phyloP scores from a whole-genome alignment of 2,797 vertebrate species.

The Mus caroli region DNA sequence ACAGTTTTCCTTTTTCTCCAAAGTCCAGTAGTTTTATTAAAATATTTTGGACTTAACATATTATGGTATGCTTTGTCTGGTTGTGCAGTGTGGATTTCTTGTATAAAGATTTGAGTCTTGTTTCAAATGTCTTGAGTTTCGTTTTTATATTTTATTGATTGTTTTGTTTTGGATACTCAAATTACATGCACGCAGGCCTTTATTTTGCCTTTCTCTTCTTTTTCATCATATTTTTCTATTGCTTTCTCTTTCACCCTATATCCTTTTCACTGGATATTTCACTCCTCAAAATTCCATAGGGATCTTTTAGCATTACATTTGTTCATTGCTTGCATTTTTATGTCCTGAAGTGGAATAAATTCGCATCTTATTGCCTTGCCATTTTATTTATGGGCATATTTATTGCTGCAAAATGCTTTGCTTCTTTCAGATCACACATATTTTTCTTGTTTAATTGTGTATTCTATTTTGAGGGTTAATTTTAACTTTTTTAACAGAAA shows the following conservation, averaged over 20 bases:
- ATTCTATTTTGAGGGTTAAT: conserved; percentile 40
- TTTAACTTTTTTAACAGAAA: not conserved
- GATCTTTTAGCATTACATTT: not conserved
- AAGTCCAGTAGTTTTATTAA: not conserved
- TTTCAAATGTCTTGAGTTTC: not conserved
- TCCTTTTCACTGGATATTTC: not conserved
- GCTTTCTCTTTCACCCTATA: not conserved
- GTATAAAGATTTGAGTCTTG: not conserved
- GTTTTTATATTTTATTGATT: not conserved
- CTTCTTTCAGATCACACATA: too few relatives aligned
- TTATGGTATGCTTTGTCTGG: not conserved
- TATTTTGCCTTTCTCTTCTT: not conserved
- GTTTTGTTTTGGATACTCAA: not conserved
- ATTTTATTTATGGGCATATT: not conserved
- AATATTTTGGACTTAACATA: not conserved
- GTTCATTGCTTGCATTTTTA: not conserved
- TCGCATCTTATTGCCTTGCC: not conserved
- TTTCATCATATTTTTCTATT: not conserved
- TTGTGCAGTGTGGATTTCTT: not conserved
- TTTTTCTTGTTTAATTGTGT: not conserved
- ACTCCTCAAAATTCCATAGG: not conserved
- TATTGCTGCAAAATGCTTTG: not conserved
- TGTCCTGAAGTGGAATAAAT: not conserved
- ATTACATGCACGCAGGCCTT: not conserved
- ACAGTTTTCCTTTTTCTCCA: not conserved